Base-by-base conservation (phyloP, 1,140 invertebrate genomes). In the Procambarus virginalis region DNA sequence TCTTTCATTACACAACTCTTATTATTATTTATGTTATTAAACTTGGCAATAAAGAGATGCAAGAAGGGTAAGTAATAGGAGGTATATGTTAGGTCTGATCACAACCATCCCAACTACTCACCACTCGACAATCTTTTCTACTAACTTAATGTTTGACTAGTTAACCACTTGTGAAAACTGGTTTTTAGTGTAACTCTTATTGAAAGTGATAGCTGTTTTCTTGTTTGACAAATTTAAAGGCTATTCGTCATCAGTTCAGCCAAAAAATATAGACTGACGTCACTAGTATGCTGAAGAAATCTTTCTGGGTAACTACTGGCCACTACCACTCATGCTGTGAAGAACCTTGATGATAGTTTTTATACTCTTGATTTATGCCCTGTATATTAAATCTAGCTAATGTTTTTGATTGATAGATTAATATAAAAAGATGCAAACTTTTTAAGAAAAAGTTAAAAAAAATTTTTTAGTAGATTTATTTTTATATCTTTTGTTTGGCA, bases 241-340 rank as follows among this genome's bases (percentile, higher is more conserved):
- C 22, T 20, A 34, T 73, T 73, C 22, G 0, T 73, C 22, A 34
- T 73, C 34, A 20, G 20, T 45, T 68, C 12, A 68, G 17, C 20
- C 64, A 17, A 5, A 4, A 73, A 5, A 55, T 55, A 55, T 9
- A 73, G n/a, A 20, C 22, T 20, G 68, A n/a, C 22, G 8, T n/a
- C 10, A 22, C 51, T 75, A 34, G 5, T 10, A 46, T 64, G 3
- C 10, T 34, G 48, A 55, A 75, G 22, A 58, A 60, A 12, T 77
- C 45, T 2, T 2, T 20, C 2, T 77, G 46, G 49, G 73, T 77
- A 48, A 85, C 22, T 75, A 45, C 49, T 34, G 84, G 70, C 70
- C 84, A 60, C 84, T 85, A 77, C 51, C 84, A 77, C 84, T 85
- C 84, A 85, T 85, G 75, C 84, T 85, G 73, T 85, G 84, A 77